phyloP scores from a whole-genome alignment of 1,140 invertebrate genomes.

The Halictus rubicundus region DNA sequence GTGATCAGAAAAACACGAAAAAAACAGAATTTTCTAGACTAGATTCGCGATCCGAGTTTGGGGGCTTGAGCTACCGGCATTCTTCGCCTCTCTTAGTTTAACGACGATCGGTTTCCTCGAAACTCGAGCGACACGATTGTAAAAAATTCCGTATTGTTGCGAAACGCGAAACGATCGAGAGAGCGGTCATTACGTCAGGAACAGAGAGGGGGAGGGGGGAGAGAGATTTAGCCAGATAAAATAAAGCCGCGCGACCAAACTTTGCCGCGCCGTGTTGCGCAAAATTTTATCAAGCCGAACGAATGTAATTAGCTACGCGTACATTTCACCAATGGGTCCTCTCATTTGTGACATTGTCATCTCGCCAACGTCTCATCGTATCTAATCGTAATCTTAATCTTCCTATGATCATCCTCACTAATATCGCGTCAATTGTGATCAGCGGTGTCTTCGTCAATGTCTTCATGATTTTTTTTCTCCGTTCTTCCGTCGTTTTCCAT shows the following conservation, averaged over 20 bases:
- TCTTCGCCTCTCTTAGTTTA: not conserved
- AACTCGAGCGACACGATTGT: constrained; percentile 18
- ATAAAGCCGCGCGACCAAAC: constrained; percentile 51
- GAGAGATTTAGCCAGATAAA: constrained; percentile 21
- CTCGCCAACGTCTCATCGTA: not conserved
- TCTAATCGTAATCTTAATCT: too few species aligned
- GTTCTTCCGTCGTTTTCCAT: not conserved
- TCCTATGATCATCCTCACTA: constrained; percentile 35
- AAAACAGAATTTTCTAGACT: not conserved
- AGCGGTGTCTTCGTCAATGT: constrained; percentile 20
- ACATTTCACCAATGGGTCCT: constrained; percentile 53
- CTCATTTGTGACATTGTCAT: constrained; percentile 35
- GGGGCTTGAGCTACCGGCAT: not conserved
- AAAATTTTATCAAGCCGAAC: constrained; percentile 59
- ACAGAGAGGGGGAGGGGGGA: constrained; percentile 25
- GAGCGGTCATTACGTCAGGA: not conserved
- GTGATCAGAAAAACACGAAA: too few species aligned
- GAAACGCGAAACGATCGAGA: not conserved
- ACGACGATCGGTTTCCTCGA: not conserved
- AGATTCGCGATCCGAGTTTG: not conserved
- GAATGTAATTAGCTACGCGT: constrained; percentile 59
- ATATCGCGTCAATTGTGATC: constrained; percentile 24
- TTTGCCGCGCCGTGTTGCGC: constrained; percentile 46
- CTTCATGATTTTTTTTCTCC: constrained; percentile 26
- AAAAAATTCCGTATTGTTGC: constrained; percentile 22